Conservation (phyloP, 2,888 invertebrate genomes). For the Syrista parreyssii region DNA sequence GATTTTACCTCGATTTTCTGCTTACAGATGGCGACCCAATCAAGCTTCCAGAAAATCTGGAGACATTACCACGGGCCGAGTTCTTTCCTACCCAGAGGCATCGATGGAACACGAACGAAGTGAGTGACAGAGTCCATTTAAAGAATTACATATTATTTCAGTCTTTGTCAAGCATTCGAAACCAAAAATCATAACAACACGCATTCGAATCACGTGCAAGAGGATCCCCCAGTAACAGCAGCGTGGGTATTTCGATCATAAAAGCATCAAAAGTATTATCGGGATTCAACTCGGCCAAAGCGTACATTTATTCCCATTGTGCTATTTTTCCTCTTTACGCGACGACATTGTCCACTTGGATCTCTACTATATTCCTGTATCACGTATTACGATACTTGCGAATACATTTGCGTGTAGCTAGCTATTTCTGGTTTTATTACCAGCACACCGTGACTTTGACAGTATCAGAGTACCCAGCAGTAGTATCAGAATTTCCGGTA, state of each 20-base stretch:
- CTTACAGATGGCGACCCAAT: conserved; percentile 87
- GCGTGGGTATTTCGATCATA: neutral
- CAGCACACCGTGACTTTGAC: neutral
- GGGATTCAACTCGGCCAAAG: conserved; percentile 29
- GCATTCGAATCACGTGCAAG: neutral
- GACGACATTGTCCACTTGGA: neutral
- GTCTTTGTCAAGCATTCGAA: neutral
- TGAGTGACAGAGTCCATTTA: conserved; percentile 64
- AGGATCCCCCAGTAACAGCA: neutral
- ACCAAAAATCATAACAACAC: neutral
- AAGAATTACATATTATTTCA: neutral
- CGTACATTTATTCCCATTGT: neutral
- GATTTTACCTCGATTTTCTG: neutral
- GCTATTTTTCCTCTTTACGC: neutral
- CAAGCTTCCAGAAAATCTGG: conserved; percentile 94
- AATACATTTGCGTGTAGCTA: neutral
- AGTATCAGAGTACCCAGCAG: neutral
- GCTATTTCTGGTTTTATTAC: neutral
- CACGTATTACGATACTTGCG: neutral
- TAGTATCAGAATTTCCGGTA: neutral
- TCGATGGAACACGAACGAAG: conserved; percentile 99
- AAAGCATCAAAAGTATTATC: conserved; percentile 41
- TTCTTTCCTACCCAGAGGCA: conserved; percentile 95
- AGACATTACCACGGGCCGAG: conserved; percentile 92
- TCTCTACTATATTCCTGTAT: neutral